Conservation (phyloP, 2,888 invertebrate species). For the Plebejus anna region DNA sequence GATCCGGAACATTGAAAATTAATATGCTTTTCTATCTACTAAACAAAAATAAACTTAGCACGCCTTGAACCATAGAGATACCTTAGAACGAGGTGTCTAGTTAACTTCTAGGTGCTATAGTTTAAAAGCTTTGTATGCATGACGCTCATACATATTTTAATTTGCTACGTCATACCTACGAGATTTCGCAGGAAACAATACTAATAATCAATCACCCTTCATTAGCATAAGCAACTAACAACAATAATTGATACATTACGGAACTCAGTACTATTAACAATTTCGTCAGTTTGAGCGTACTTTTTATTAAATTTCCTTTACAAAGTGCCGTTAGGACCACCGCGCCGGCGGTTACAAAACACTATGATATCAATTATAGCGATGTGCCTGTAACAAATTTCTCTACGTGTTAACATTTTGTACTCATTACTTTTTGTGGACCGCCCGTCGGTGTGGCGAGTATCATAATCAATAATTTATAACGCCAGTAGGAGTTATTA, state of each 20-base stretch:
- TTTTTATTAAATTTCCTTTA: conserved; percentile 32
- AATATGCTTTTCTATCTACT: too few species aligned
- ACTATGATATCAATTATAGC: conserved; percentile 37
- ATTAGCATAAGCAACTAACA: not conserved
- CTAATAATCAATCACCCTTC: not conserved
- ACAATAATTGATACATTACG: conserved; percentile 15
- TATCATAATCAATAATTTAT: conserved; percentile 16
- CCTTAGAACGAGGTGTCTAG: too few species aligned
- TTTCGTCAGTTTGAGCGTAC: not conserved
- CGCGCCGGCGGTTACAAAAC: conserved; percentile 37
- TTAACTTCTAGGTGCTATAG: too few species aligned
- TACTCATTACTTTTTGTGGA: conserved; percentile 29
- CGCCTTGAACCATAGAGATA: too few species aligned
- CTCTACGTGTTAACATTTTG: conserved; percentile 38
- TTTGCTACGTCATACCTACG: not conserved
- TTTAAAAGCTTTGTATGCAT: too few species aligned
- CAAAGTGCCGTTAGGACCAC: conserved; percentile 40
- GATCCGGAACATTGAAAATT: not conserved
- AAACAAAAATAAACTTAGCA: too few species aligned
- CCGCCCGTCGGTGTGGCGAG: not conserved
- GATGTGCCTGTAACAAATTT: conserved; percentile 38
- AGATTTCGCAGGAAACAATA: not conserved
- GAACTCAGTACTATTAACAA: not conserved
- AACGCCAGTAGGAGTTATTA: not conserved
- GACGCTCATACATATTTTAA: not conserved